These are phyloP conservation scores for Mola mola DNA, from an alignment of 2,113 vertebrate species.

Conservation along the genomic window DNA sequence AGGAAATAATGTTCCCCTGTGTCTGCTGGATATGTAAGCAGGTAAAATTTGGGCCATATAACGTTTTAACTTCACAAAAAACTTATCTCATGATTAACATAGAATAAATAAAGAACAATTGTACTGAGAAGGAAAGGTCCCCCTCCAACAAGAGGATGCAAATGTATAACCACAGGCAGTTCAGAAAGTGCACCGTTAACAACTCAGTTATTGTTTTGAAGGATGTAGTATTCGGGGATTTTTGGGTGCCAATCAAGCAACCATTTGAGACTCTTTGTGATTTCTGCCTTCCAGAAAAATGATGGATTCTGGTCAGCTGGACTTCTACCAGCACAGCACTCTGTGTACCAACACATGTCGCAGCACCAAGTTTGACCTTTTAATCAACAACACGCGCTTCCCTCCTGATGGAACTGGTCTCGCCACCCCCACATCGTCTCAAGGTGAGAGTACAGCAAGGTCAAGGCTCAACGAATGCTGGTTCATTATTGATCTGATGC, in stretches of 20 bases:
- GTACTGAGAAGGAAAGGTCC: no score
- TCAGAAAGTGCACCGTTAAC: no score
- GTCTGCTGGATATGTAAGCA: neutral
- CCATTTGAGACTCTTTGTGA: neutral
- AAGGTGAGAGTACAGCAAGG: constrained; percentile 77
- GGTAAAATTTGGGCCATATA: no score
- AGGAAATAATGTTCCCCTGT: neutral
- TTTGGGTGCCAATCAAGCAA: neutral
- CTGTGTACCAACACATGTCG: constrained; percentile 98
- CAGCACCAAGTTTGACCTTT: constrained; percentile 97
- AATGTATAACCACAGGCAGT: no score
- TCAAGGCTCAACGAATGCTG: neutral
- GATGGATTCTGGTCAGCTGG: constrained; percentile 98
- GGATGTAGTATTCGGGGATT: neutral
- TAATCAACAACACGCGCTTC: constrained; percentile 95
- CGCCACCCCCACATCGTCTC: constrained; percentile 86
- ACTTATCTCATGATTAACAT: no score
- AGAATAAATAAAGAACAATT: no score
- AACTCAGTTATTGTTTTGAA: no score
- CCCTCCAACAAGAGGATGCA: no score
- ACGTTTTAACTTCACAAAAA: no score
- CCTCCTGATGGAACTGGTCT: constrained; percentile 90
- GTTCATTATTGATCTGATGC: neutral
- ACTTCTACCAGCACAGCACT: constrained; percentile 97
- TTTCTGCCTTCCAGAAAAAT: constrained; percentile 87